Conservation (phyloP, 2,888 invertebrate species). For the Hypomecis punctinalis region DNA sequence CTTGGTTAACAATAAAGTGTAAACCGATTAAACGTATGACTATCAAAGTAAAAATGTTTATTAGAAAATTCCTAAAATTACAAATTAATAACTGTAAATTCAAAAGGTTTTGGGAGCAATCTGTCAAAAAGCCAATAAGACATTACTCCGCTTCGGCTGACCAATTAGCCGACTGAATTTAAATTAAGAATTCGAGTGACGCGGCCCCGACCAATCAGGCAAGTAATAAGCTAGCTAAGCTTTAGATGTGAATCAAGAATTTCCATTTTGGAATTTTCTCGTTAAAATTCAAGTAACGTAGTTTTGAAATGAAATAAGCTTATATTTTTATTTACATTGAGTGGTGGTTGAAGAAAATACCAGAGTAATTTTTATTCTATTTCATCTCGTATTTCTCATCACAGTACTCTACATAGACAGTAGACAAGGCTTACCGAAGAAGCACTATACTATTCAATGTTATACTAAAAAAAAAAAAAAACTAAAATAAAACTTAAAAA, state of each 20-base stretch:
- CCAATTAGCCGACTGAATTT: constrained; percentile 57
- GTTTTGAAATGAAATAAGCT: constrained; percentile 9
- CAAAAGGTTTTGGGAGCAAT: constrained; percentile 38
- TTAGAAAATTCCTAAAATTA: background rate
- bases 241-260: constrained; percentile 48
- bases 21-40: background rate
- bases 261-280: constrained; percentile 33
- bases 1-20: too few species aligned
- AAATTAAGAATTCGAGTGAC: constrained; percentile 56
- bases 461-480: too few species aligned
- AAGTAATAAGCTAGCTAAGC: constrained; percentile 56
- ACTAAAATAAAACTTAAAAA: too few species aligned
- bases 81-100: constrained; percentile 20
- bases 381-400: too few species aligned
- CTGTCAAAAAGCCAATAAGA: constrained; percentile 56
- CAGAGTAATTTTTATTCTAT: too few species aligned
- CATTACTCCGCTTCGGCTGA: constrained; percentile 45
- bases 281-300: constrained; percentile 26
- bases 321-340: background rate
- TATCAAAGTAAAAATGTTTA: background rate
- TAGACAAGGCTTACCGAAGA: too few species aligned
- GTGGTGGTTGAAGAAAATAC: too few species aligned
- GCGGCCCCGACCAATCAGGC: constrained; percentile 50
- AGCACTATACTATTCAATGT: too few species aligned
- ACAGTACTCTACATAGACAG: too few species aligned